Base-by-base conservation (phyloP, 2,797 vertebrate genomes). In the Xerus rutilus region DNA sequence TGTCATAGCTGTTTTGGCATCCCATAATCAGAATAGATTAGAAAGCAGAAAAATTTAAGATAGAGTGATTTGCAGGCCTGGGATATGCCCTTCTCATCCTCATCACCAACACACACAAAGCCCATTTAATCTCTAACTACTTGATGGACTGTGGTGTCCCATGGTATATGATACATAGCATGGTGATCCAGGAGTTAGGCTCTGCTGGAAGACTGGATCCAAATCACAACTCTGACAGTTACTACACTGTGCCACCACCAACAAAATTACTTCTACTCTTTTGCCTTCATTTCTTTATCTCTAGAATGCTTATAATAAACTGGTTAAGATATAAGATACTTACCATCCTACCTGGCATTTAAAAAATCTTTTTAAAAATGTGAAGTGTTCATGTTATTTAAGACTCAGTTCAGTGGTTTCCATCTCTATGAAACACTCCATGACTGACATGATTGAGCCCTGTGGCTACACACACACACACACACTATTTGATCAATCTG, bases 281-380 rank as follows among this genome's bases (percentile, higher is more conserved):
- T 21, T 79, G 39, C 39, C n/a, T 88, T 28, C 5, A 35, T 69
- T 73, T 94, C 69, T 90, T 86, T 54, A 86, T n/a, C 39, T 84
- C 23, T 93, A 78, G 78, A 77, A 45, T 74, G 20, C 3, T 6
- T 10, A 21, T 83, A 62, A 39, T 87, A 73, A 82, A 45, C 73
- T 84, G 54, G 9, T 74, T 85, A 54, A 89, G 23, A 79, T 82
- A 1, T 67, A 49, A 92, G 69, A 45, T 47, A n/a, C 32, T 94
- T 81, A 89, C 3, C 43, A 77, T 17, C 18, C 62, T 90, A 77
- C n/a, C 14, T 83, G 77, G 10, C 39, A 70, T 35, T 93, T 32
- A 47, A 65, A 69, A 77, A 81, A 86, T 84, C 70, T 93, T 17
- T 96, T 47, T 84, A 39, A 91, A 91, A 57, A 91, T 43, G 12